Evolutionary conservation across 1,140 invertebrate species (phyloP), one percentile per base, ranked within the genome.

Genomic region (Atta cephalotes): DNA sequence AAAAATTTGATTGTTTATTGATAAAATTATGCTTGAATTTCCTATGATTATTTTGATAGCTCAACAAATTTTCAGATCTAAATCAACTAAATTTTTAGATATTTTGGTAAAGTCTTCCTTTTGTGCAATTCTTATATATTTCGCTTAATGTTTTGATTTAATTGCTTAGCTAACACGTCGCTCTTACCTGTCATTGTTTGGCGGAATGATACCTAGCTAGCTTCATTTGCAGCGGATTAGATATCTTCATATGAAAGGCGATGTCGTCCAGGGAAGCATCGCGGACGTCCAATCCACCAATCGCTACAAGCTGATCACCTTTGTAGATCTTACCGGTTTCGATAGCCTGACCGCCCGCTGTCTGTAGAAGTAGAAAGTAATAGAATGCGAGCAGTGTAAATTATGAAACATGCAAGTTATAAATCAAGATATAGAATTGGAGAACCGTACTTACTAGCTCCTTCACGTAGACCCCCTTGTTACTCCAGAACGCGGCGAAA

Each of bases 381-480:
- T 49, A 56, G 3, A 39, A 49, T 16, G 4, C 14, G 10, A 12
- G 18, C 2, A 56, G 28, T 28, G 5, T 14, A 35, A 9, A 31
- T 12, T 12, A 14, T 25, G n/a, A 78, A 58, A 60, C 18, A 9
- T 45, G 9, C 25, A 25, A 25, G 25, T 39, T 39, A 5, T 39
- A 45, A 10, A 45, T 45, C 39, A 45, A 10, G 39, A 45, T 6
- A 16, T 53, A 63, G 58, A 82, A 85, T 66, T 18, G 4, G 7
- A 39, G 53, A 76, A 58, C 6, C 21, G 25, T 2, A 81, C 97
- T 97, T 94, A 99, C 99, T 92, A 99, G 96, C 94, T 99, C 99
- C 31, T 98, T 98, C 85, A 99, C 97, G 94, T 98, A 99, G 79
- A 99, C 98, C 53, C 99, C 98, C 39, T 97, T 96, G 66, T 98